These are phyloP conservation scores for Drosophila quadrilineata DNA, from an alignment of 1,140 invertebrate species.

Conservation along the genomic window DNA sequence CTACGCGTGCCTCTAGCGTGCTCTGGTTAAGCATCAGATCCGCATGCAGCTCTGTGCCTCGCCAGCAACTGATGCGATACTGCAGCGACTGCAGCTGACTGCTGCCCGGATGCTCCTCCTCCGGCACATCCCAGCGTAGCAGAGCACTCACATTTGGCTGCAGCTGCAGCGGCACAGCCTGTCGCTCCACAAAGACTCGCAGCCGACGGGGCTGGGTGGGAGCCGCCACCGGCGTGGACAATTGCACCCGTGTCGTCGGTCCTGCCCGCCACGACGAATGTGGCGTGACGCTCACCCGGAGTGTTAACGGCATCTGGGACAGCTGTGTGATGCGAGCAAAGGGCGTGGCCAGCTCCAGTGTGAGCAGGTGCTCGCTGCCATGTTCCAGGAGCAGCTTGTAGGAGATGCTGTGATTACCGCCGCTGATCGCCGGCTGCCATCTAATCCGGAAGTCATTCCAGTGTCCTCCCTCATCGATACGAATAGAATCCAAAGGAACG, in stretches of 20 bases:
- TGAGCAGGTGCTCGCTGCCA: conserved; percentile 31
- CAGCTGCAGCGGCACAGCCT: conserved; percentile 51
- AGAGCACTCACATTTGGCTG: conserved; percentile 79
- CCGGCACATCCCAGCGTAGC: conserved; percentile 89
- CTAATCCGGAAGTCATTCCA: conserved; percentile 90
- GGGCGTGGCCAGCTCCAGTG: conserved; percentile 45
- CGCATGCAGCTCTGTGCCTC: conserved; percentile 42
- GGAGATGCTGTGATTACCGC: conserved; percentile 90
- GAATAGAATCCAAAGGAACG: conserved; percentile 85
- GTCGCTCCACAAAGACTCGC: conserved; percentile 85
- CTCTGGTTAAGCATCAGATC: conserved; percentile 56
- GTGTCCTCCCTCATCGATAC: conserved; percentile 86
- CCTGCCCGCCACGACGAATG: conserved; percentile 93
- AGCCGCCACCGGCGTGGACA: conserved; percentile 87
- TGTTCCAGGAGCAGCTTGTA: conserved; percentile 83
- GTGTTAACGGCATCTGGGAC: conserved; percentile 85
- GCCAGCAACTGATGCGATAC: conserved; percentile 71
- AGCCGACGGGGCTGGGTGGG: conserved; percentile 88
- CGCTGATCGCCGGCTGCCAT: conserved; percentile 87
- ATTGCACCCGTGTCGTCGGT: conserved; percentile 82
- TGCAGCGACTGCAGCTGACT: conserved; percentile 26
- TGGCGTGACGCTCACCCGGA: conserved; percentile 88
- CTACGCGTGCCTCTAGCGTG: conserved; percentile 46
- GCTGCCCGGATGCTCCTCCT: conserved; percentile 84
- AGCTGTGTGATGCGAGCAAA: conserved; percentile 69